A percentile compares a stretch with the other conserved stretches of the same genome.
Conservation (phyloP, 2,113 vertebrate species). For the Indri indri region DNA sequence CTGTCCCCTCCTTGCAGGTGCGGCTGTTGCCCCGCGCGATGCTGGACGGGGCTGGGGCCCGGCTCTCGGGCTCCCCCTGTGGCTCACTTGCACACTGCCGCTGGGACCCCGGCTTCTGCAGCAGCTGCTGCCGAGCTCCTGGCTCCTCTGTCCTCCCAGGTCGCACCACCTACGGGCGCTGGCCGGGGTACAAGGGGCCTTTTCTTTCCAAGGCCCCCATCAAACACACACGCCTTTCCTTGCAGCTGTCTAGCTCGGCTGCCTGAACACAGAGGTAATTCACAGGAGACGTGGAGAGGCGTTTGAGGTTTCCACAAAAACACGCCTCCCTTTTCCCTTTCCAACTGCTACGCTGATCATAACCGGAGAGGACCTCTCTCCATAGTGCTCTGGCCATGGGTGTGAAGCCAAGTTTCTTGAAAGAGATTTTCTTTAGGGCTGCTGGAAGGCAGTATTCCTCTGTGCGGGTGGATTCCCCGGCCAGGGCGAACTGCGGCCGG, state of each 20-base stretch:
- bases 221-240: neutral
- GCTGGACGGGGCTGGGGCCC: accelerated
- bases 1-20: neutral
- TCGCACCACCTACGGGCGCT: neutral
- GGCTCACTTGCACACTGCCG: neutral
- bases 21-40: neutral
- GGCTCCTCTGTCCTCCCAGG: neutral
- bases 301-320: conserved; percentile 38
- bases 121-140: neutral
- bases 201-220: conserved; percentile 50
- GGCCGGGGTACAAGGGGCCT: conserved; percentile 20
- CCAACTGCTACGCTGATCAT: neutral
- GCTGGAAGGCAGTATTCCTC: neutral
- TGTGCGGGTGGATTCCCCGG: neutral
- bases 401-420: conserved; percentile 9
- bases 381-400: neutral
- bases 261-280: conserved; percentile 64
- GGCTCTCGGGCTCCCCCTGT: neutral
- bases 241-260: conserved; percentile 30
- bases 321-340: conserved; percentile 5
- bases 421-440: neutral
- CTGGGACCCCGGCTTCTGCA: neutral
- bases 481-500: neutral
- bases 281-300: neutral
- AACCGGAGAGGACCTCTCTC: neutral